Conservation (phyloP, 2,113 vertebrate genomes). For the Gallinago jamesoni region DNA sequence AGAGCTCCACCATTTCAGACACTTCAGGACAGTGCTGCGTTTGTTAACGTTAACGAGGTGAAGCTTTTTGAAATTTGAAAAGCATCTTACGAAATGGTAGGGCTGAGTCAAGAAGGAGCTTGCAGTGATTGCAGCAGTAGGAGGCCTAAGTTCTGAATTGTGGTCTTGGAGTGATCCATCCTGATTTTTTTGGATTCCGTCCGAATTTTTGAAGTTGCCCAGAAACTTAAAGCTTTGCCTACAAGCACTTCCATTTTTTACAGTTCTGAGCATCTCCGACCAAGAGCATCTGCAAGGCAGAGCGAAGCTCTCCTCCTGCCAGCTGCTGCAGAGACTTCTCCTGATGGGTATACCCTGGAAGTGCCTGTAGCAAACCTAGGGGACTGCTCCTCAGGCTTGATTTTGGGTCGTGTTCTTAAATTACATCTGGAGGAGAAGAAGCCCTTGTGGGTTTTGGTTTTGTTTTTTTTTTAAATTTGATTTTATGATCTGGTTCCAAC, state of each 20-base stretch:
- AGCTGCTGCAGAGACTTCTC: background rate
- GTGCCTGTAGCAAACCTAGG: background rate
- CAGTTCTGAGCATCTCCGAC: background rate
- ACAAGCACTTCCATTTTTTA: background rate
- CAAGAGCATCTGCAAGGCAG: background rate
- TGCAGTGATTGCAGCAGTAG: background rate
- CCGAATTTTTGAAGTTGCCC: background rate
- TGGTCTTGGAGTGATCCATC: background rate
- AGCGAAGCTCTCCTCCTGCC: background rate
- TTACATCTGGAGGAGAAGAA: background rate
- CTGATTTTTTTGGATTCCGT: rapidly evolving
- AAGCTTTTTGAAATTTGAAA: background rate
- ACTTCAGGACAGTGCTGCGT: rapidly evolving
- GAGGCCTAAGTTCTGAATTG: background rate
- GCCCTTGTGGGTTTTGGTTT: no score
- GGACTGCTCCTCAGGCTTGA: background rate
- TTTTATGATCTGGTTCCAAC: background rate
- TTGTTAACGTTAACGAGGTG: background rate
- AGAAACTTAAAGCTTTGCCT: background rate
- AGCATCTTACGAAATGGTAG: background rate
- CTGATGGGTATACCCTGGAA: background rate
- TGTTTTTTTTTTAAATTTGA: background rate
- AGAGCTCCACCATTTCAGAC: background rate
- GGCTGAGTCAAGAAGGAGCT: background rate
- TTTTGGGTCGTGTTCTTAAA: background rate